Base-by-base conservation (phyloP, 1,140 invertebrate species). In the Varroa destructor region DNA sequence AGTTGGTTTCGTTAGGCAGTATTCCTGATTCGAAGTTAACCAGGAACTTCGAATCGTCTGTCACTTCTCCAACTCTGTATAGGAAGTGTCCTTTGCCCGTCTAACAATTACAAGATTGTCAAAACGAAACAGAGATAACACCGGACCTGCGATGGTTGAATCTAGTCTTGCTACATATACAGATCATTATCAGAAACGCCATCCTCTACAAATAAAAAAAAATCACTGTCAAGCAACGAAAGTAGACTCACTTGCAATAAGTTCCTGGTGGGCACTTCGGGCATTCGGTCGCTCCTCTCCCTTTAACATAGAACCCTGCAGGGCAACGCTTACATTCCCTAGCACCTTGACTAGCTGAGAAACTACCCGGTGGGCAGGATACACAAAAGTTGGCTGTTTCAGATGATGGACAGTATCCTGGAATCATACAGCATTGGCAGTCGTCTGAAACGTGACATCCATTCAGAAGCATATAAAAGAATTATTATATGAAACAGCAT, bases 171-270 rank as follows among this genome's bases (percentile, higher is more conserved):
- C 25, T 25, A 25, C 25, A 25, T 25, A 25, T 25, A 25, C 25
- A 25, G 25, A 25, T 25, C 25, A 25, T 25, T 25, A 25, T 25
- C 25, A 25, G 25, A 25, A 25, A 25, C 25, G 25, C 25, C 25
- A 25, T 25, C 25, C 25, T 25, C 25, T 25, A 25, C 25, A 25
- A 25, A 25, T 25, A 25, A 25, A 25, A 25, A 25, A 25, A 25
- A 25, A 25, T 25, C 25, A 25, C 25, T 25, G 25, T 25, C 25
- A 25, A 25, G 25, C 25, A 25, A 25, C 25, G 25, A 25, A 51
- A 25, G 61, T 67, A 12, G 40, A 67, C 61, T 14, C 40, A 67
- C 61, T 67, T 67, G 61, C 61, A 67, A 37, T 43, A 67, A 36
- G 61, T 67, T 46, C 61, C 61, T 46, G 37, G 61, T 46, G 61